These are phyloP conservation scores for Euphonia xanthogaster DNA, from an alignment of 2,797 vertebrate species.

Conservation along the genomic window DNA sequence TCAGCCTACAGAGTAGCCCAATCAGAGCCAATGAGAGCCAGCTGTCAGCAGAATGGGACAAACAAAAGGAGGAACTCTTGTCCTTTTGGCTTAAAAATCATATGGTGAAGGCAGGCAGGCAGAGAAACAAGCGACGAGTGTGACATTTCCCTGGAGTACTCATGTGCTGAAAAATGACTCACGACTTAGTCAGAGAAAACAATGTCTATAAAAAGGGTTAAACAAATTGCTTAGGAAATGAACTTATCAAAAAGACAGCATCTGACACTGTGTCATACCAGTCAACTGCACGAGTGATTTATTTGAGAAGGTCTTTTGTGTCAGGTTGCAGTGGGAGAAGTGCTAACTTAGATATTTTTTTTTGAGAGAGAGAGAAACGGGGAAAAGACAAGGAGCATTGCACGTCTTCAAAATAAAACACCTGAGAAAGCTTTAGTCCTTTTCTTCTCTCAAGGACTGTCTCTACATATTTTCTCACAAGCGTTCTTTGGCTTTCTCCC, in stretches of 20 bases:
- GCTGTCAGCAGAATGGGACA: neutral
- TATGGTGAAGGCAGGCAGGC: neutral
- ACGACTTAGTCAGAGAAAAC: constrained; percentile 46
- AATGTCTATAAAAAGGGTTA: constrained; percentile 60
- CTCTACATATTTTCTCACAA: constrained; percentile 12
- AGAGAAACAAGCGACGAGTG: neutral
- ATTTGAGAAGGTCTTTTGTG: constrained; percentile 60
- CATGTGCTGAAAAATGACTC: constrained; percentile 49
- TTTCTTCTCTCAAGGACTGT: neutral
- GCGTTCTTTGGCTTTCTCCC: neutral
- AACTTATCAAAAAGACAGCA: constrained; percentile 68
- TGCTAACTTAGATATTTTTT: neutral
- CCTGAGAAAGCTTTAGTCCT: neutral
- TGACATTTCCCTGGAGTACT: constrained; percentile 53
- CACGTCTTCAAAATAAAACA: neutral
- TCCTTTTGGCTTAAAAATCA: constrained; percentile 6
- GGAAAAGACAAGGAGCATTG: neutral
- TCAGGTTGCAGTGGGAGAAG: constrained; percentile 47
- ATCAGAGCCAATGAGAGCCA: neutral
- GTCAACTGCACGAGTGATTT: constrained; percentile 51
- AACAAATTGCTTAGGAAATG: constrained; percentile 61
- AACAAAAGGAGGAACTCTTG: neutral
- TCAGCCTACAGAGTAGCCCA: neutral
- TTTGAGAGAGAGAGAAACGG: neutral
- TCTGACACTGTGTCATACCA: constrained; percentile 63